These are phyloP conservation scores for Eurytoma adleriae DNA, from an alignment of 2,888 invertebrate genomes.

Conservation along the genomic window DNA sequence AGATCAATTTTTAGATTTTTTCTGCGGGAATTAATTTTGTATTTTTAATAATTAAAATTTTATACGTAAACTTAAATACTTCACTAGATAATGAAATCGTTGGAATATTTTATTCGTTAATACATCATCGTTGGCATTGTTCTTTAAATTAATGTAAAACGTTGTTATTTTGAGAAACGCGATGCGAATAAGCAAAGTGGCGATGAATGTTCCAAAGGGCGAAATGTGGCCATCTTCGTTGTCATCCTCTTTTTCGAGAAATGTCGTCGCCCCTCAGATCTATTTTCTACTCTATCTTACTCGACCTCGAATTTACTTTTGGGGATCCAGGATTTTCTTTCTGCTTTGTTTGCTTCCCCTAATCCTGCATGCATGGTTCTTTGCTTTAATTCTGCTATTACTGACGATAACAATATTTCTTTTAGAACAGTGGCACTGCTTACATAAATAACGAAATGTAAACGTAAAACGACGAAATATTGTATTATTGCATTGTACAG, in stretches of 20 bases:
- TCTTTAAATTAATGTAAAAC: background rate
- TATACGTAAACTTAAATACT: too few relatives aligned
- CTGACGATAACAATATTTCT: too few relatives aligned
- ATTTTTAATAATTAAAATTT: too few relatives aligned
- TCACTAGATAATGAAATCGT: too few relatives aligned
- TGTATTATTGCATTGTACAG: too few relatives aligned
- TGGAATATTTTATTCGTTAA: too few relatives aligned
- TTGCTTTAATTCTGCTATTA: constrained; percentile 26
- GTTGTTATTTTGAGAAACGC: background rate
- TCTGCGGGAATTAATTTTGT: too few relatives aligned
- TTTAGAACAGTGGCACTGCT: too few relatives aligned
- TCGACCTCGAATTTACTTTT: constrained; percentile 29
- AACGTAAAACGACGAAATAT: too few relatives aligned
- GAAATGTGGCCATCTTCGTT: constrained; percentile 4
- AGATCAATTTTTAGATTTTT: too few relatives aligned
- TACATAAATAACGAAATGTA: too few relatives aligned
- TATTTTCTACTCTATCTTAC: background rate
- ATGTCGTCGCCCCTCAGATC: constrained; percentile 6
- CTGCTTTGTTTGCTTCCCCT: constrained; percentile 25
- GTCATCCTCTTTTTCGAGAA: constrained; percentile 21
- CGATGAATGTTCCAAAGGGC: background rate
- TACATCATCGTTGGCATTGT: too few relatives aligned
- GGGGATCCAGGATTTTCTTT: constrained; percentile 21
- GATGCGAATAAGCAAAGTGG: background rate
- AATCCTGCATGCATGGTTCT: constrained; percentile 34